Base-by-base conservation (phyloP, 1,140 invertebrate genomes). In the Heliconius hewitsoni region DNA sequence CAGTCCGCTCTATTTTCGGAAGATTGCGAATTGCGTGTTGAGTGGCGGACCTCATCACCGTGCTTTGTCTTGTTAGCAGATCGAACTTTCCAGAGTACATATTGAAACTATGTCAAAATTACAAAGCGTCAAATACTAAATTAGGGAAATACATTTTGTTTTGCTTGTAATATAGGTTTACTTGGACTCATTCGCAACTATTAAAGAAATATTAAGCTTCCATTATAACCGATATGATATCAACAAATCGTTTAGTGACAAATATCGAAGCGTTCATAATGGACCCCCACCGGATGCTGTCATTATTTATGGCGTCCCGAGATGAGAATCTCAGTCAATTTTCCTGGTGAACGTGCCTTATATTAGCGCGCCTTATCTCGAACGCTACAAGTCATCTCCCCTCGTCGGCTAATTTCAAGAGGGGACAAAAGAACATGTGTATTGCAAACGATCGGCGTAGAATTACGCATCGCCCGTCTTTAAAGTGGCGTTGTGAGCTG, bases 351-450 rank as follows among this genome's bases (percentile, higher is more conserved):
- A 73, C 79, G 73, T 74, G 80, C 75, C 52, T 60, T 39, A 81
- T 80, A 83, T 86, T 86, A 86, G 85, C 79, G 73, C 70, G 73
- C 76, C 76, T 83, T 83, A 83, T 83, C 82, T 66, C 72, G 82
- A 81, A 82, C 83, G 83, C 72, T 79, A 85, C 85, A 85, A 87
- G 85, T 86, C 85, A 87, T 86, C 76, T 80, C 84, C 71, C 70
- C 83, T 83, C 82, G 84, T 81, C 75, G 83, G 76, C 79, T 85
- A 83, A 86, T 86, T 82, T 81, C 79, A 81, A 83, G 75, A 72
- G 80, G 78, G 76, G 72, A 75, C 76, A 77, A 55, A 37, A 66
- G 73, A 78, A 81, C 80, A 81, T 81, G 80, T 81, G 80, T 78
- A 81, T 57, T 71, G 76, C 30, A 71, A 74, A 78, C 57, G 74